phyloP scores from a whole-genome alignment of 2,797 vertebrate species.

The Catostomus latipinnis region DNA sequence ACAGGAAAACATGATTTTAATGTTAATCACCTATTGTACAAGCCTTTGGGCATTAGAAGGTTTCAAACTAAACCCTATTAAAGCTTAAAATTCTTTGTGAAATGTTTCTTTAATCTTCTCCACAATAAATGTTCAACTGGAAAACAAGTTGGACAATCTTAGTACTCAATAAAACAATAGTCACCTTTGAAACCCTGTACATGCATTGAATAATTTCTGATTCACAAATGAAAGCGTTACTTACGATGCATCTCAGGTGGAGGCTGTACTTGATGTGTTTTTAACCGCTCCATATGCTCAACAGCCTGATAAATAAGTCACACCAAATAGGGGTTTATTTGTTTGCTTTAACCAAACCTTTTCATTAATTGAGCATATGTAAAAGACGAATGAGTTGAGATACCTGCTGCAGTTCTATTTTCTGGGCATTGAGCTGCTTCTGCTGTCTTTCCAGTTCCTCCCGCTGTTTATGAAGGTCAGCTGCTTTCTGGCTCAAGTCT shows the following conservation, averaged over 20 bases:
- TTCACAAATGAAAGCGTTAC: constrained; percentile 42
- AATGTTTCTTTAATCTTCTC: not conserved
- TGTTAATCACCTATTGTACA: too few relatives aligned
- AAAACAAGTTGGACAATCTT: not conserved
- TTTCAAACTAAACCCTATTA: too few relatives aligned
- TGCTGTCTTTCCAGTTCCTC: constrained; percentile 92
- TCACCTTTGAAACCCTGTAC: not conserved
- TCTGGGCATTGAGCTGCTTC: constrained; percentile 91
- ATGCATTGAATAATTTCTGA: not conserved
- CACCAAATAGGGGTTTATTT: not conserved
- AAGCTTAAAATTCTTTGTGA: too few relatives aligned
- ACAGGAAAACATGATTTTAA: too few relatives aligned
- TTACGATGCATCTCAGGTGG: constrained; percentile 81
- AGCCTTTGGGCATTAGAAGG: too few relatives aligned
- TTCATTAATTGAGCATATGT: not conserved
- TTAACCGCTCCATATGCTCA: constrained; percentile 93
- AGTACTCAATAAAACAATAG: not conserved
- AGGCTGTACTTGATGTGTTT: constrained; percentile 82
- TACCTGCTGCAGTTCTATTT: constrained; percentile 92
- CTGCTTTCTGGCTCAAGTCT: constrained; percentile 85
- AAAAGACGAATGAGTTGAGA: not conserved
- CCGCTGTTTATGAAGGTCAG: constrained; percentile 89
- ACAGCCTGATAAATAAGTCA: constrained; percentile 78
- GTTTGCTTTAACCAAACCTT: not conserved
- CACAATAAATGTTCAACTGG: not conserved